These are phyloP conservation scores for Ferdinandea cuprea DNA, from an alignment of 2,888 invertebrate species.

Conservation along the genomic window DNA sequence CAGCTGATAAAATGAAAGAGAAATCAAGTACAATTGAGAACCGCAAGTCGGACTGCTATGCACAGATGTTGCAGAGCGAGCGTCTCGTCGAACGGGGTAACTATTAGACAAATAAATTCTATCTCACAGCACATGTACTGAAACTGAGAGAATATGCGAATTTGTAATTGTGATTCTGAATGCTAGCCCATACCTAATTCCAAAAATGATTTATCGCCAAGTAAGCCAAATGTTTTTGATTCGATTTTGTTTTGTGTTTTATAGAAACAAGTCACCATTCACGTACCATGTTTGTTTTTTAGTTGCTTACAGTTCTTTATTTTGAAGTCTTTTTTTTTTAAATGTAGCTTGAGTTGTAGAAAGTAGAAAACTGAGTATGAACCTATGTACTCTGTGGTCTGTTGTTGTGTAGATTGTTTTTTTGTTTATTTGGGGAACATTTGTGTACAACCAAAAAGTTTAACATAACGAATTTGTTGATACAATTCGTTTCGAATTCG, in stretches of 20 bases:
- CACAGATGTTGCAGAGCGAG: conserved; percentile 81
- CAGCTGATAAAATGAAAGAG: conserved; percentile 79
- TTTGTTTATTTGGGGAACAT: background rate
- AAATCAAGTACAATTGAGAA: conserved; percentile 78
- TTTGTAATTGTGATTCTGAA: conserved; percentile 64
- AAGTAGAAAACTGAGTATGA: background rate
- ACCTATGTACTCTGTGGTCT: background rate
- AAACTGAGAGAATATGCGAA: conserved; percentile 65
- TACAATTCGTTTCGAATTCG: no score
- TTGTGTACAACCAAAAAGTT: no score
- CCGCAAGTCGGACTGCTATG: conserved; percentile 82
- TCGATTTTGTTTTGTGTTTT: conserved; percentile 60
- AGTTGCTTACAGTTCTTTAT: conserved; percentile 31
- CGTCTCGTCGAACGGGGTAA: conserved; percentile 77
- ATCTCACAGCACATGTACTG: conserved; percentile 58
- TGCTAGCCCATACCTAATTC: conserved; percentile 69
- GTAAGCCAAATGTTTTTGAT: conserved; percentile 71
- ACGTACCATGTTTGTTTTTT: conserved; percentile 49
- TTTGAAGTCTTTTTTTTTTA: background rate
- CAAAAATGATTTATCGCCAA: conserved; percentile 72
- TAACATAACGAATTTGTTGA: no score
- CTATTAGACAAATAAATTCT: conserved; percentile 68
- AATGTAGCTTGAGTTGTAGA: background rate
- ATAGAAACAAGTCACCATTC: conserved; percentile 48
- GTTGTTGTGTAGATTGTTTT: background rate